Conservation (phyloP, 64 coral and sea anemone genomes). For the Dendronephthya gigantea region DNA sequence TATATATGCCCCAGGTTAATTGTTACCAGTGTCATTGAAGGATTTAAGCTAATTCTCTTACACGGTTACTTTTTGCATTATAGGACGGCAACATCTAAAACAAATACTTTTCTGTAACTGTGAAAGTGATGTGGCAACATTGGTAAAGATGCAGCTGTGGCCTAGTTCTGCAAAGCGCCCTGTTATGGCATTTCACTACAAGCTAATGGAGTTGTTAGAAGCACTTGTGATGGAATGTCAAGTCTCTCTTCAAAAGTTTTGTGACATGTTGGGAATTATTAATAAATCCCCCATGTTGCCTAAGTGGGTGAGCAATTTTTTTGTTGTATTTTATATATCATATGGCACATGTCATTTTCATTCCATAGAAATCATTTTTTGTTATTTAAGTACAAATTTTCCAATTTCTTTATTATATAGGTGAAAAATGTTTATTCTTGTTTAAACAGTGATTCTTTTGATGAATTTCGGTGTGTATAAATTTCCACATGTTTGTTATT, state of each 20-base stretch:
- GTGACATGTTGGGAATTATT: background rate
- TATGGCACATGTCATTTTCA: no score
- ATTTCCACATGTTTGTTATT: no score
- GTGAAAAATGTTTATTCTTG: background rate
- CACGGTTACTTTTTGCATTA: background rate
- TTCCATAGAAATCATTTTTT: no score
- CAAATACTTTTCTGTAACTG: background rate
- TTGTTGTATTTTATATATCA: no score
- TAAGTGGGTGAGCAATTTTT: background rate
- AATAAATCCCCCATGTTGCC: background rate
- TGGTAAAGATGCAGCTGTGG: background rate
- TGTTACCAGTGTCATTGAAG: no score
- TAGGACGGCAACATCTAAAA: background rate
- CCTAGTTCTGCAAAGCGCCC: background rate
- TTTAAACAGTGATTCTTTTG: background rate
- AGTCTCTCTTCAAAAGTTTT: background rate
- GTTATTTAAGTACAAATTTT: no score
- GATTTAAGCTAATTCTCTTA: no score
- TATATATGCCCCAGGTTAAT: no score
- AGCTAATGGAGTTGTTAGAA: background rate
- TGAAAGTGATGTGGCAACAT: background rate
- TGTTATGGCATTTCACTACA: background rate
- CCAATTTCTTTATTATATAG: no score
- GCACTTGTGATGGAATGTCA: background rate
- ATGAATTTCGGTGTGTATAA: conserved; percentile 15